Evolutionary conservation across 2,888 invertebrate species (phyloP).

Genomic region (Julus scanicus): DNA sequence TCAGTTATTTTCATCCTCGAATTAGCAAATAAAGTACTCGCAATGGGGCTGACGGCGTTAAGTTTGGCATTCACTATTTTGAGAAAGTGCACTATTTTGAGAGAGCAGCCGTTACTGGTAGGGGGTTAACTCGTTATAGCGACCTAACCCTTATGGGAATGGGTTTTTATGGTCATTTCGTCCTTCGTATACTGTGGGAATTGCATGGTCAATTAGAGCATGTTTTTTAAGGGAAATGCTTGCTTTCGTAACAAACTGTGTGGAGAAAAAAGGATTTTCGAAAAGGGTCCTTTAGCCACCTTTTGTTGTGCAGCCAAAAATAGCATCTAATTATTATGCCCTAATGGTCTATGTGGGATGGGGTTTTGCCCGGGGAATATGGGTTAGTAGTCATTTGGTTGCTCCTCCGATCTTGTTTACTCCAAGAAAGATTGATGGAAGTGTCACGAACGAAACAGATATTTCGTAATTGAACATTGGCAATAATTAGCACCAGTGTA

Average conservation of each 20-base stretch:
- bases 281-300: neutral
- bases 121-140: neutral
- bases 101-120: slow-evolving; percentile 4
- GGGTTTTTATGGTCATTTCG: slow-evolving; percentile 32
- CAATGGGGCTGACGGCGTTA: neutral
- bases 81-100: slow-evolving; percentile 7
- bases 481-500: slow-evolving; percentile 40
- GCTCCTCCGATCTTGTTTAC: slow-evolving; percentile 16
- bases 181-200: slow-evolving; percentile 12
- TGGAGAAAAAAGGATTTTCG: neutral
- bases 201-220: neutral
- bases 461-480: slow-evolving; percentile 43
- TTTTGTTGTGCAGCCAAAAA: neutral
- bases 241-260: neutral
- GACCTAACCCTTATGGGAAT: neutral
- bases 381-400: neutral
- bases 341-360: neutral
- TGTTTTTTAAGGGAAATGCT: slow-evolving; percentile 5
- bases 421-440: slow-evolving; percentile 12
- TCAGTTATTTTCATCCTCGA: too few relatives aligned
- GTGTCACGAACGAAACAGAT: slow-evolving; percentile 11
- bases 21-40: too few relatives aligned
- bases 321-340: slow-evolving; percentile 9
- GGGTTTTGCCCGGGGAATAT: slow-evolving; percentile 31
- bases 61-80: neutral